These are phyloP conservation scores for Megalonaias nervosa DNA, from an alignment of 1,140 invertebrate genomes.

Conservation along the genomic window DNA sequence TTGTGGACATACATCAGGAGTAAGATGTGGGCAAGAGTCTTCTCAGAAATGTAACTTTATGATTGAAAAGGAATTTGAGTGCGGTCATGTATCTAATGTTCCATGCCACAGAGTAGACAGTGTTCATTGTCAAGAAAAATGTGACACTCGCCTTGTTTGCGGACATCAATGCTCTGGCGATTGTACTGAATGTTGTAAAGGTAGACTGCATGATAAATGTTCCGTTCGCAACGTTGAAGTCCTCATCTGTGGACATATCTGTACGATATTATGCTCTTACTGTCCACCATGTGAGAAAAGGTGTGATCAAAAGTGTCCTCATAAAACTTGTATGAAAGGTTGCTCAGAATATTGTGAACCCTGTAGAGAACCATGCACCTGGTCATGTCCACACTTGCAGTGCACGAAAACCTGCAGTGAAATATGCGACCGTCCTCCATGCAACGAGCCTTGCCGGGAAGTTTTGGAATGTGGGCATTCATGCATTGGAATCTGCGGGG, in stretches of 20 bases:
- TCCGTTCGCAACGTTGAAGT: conserved; percentile 43
- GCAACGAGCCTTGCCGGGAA: too few relatives aligned
- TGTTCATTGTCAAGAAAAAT: conserved; percentile 22
- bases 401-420: too few relatives aligned
- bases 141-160: conserved; percentile 19
- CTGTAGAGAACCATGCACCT: too few relatives aligned
- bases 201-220: conserved; percentile 75
- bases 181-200: conserved; percentile 73
- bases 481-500: too few relatives aligned
- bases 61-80: conserved; percentile 6
- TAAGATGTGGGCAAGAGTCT: conserved; percentile 77
- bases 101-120: conserved; percentile 52
- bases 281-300: too few relatives aligned
- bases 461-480: too few relatives aligned
- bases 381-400: too few relatives aligned
- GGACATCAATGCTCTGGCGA: conserved; percentile 33
- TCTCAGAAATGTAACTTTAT: conserved; percentile 52
- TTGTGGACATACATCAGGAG: conserved; percentile 51
- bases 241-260: conserved; percentile 66
- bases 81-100: conserved; percentile 20
- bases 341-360: too few relatives aligned
- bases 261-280: too few relatives aligned
- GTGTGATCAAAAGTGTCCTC: too few relatives aligned
- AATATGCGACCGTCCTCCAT: too few relatives aligned
- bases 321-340: too few relatives aligned